Evolutionary conservation across 2,888 invertebrate genomes (phyloP), one percentile per base, ranked within the genome.

Genomic region (Tetragnatha montana): DNA sequence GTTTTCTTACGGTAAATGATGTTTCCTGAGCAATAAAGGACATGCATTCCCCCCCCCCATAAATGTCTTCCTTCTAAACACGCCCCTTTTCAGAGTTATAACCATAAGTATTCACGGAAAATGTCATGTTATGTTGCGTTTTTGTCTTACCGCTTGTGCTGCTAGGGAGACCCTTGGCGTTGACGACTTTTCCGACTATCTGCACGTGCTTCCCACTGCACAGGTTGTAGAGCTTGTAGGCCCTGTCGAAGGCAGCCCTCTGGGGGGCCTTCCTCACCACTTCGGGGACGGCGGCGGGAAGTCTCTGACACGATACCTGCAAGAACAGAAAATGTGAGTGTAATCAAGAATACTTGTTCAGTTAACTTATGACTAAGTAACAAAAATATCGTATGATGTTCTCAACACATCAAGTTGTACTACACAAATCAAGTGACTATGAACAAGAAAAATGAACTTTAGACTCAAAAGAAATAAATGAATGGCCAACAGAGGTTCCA

Each of bases 181-280:
- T 87, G 70, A 90, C 71, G 51, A 75, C 74, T 50, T 83, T 90
- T 21, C 87, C 90, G 84, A 90, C 70, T 71, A 90, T 87, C 84
- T 90, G 90, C 71, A 90, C 79, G 68, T 90, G 90, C 51, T 80
- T 80, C 68, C 87, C 87, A 17, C 90, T 90, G 81, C 90, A 90
- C 60, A 83, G 90, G 73, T 84, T 90, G 68, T 90, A 90, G 71
- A 90, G 86, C 69, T 90, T 87, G 35, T 90, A 90, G 50, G 87
- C 80, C 68, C 90, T 82, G 51, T 90, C 73, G 60, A 76, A 79
- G 71, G 90, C 83, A 51, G 84, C 79, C 51, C 74, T 49, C 74
- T 80, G 81, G 70, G 74, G 75, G 71, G 80, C 90, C 75, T 78
- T 87, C 73, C 76, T 87, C 84, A 87, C 90, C 80, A 90, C 73